phyloP scores from a whole-genome alignment of 2,888 invertebrate species.

The Habroteleia sp. region DNA sequence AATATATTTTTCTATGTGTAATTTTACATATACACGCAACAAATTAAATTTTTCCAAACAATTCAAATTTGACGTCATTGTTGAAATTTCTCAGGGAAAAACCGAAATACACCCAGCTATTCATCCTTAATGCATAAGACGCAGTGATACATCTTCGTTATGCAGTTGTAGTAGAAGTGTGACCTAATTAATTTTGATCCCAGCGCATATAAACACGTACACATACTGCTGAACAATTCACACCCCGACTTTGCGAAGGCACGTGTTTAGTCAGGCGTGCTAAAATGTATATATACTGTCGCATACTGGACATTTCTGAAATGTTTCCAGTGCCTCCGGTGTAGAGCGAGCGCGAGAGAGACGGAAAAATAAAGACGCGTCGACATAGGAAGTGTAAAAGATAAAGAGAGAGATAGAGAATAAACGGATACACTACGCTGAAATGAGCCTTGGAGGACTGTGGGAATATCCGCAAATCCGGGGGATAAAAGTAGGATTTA shows the following conservation, averaged over 20 bases:
- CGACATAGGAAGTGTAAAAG: conserved; percentile 7
- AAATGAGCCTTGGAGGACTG: conserved; percentile 63
- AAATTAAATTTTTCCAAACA: too few species aligned
- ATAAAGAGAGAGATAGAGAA: conserved; percentile 15
- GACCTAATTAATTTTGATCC: conserved; percentile 57
- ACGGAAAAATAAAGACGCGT: background rate
- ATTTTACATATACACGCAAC: too few species aligned
- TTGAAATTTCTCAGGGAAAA: too few species aligned
- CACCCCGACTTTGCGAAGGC: conserved; percentile 32
- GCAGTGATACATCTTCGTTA: conserved; percentile 15
- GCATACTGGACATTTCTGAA: conserved; percentile 51
- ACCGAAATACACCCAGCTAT: background rate
- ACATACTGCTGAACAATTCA: conserved; percentile 31
- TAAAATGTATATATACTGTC: conserved; percentile 37
- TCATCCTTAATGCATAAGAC: conserved; percentile 24
- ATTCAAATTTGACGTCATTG: too few species aligned
- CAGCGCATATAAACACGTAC: conserved; percentile 15
- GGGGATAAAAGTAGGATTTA: conserved; percentile 66
- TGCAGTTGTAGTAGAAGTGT: conserved; percentile 20
- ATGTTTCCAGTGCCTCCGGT: conserved; percentile 23
- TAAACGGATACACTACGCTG: conserved; percentile 45
- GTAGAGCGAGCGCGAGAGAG: background rate
- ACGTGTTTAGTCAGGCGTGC: conserved; percentile 45
- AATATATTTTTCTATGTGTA: too few species aligned
- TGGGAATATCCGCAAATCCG: conserved; percentile 63